phyloP scores from a whole-genome alignment of 2,888 invertebrate species.

The Yponomeuta cagnagella region DNA sequence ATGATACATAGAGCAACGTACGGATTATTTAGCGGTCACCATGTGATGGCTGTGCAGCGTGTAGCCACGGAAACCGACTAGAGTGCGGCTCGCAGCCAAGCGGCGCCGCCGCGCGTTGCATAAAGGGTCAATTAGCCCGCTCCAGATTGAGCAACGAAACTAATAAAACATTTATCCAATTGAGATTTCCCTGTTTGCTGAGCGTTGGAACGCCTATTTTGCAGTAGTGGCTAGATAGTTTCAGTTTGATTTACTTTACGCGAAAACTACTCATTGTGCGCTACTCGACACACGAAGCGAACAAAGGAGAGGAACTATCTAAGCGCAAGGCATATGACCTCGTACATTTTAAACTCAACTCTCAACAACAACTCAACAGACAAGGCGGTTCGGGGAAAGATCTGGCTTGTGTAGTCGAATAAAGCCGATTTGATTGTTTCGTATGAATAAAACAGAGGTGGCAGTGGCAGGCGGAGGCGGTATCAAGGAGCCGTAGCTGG shows the following conservation, averaged over 20 bases:
- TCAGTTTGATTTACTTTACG: background rate
- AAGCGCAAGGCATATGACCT: background rate
- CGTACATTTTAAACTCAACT: background rate
- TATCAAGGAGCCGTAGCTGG: background rate
- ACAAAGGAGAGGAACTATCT: background rate
- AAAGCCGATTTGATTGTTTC: slow-evolving; percentile 2
- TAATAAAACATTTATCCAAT: slow-evolving; percentile 16
- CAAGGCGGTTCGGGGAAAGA: background rate
- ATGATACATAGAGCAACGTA: background rate
- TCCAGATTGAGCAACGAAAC: slow-evolving; percentile 14
- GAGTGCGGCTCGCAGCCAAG: background rate
- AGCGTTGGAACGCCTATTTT: background rate
- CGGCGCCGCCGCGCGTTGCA: slow-evolving; percentile 6
- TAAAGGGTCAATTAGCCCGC: slow-evolving; percentile 14
- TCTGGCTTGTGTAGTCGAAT: background rate
- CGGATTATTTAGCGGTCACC: background rate
- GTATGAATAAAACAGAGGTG: background rate
- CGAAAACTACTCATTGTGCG: background rate
- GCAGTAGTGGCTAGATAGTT: background rate
- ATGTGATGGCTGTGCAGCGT: background rate
- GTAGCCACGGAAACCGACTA: background rate
- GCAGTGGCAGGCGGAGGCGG: background rate
- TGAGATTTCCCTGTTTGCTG: slow-evolving; percentile 2
- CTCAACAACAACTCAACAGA: background rate
- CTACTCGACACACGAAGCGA: background rate